These are phyloP conservation scores for Drosophila nr. perissopoda DNA, from an alignment of 2,888 invertebrate species.

Conservation along the genomic window DNA sequence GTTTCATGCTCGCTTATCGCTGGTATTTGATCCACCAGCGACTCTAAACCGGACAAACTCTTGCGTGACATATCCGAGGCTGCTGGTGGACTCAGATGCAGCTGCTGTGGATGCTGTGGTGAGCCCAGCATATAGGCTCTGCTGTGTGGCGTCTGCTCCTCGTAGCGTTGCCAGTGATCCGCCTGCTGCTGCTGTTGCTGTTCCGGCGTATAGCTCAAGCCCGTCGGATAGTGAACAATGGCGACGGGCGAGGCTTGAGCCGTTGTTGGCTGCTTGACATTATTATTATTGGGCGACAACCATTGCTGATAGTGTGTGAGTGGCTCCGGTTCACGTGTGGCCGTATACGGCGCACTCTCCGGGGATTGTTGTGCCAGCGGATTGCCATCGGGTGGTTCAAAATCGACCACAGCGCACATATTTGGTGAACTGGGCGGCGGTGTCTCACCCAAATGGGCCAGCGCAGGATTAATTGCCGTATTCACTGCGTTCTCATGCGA, in stretches of 20 bases:
- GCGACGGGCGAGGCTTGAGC: conserved; percentile 21
- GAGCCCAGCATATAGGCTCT: conserved; percentile 51
- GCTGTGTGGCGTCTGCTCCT: conserved; percentile 45
- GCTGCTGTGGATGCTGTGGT: conserved; percentile 49
- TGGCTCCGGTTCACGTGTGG: conserved; percentile 36
- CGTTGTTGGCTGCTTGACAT: conserved; percentile 10
- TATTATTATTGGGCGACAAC: conserved; percentile 35
- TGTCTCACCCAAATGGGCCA: conserved; percentile 70
- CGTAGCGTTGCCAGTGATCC: conserved; percentile 62
- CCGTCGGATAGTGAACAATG: conserved; percentile 24
- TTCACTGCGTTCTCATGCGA: not conserved
- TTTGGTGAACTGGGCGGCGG: conserved; percentile 78
- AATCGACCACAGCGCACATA: conserved; percentile 71
- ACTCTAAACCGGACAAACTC: conserved; percentile 94
- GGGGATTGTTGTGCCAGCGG: conserved; percentile 34
- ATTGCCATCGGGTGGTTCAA: conserved; percentile 63
- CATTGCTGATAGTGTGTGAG: conserved; percentile 29
- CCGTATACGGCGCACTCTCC: conserved; percentile 24
- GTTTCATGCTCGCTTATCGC: conserved; percentile 91
- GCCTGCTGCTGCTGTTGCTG: conserved; percentile 22
- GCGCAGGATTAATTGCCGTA: conserved; percentile 6
- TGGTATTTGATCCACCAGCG: conserved; percentile 95
- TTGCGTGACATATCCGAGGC: conserved; percentile 91
- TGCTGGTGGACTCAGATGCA: conserved; percentile 42
- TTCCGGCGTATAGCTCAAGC: not conserved